A percentile compares a stretch with the other conserved stretches of the same genome.
Conservation (phyloP, 2,797 vertebrate species). For the Centroberyx gerrardi region DNA sequence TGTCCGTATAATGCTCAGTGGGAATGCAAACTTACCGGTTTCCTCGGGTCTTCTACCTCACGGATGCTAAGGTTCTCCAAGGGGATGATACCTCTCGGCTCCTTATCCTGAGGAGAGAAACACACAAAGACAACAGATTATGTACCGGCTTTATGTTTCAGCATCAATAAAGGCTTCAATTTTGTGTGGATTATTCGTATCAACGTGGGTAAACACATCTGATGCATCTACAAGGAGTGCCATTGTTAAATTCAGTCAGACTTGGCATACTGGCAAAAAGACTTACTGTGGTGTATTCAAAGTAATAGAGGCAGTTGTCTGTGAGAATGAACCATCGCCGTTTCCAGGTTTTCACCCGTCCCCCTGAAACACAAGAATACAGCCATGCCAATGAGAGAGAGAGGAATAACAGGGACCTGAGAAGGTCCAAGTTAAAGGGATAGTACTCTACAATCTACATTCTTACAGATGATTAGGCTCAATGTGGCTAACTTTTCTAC, state of each 20-base stretch:
- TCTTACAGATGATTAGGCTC: conserved; percentile 16
- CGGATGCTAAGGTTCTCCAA: conserved; percentile 96
- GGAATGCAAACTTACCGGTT: conserved; percentile 85
- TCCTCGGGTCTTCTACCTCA: conserved; percentile 95
- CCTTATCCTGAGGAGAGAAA: conserved; percentile 90
- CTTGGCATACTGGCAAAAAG: background rate
- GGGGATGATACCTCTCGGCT: conserved; percentile 94
- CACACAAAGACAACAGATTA: conserved; percentile 21
- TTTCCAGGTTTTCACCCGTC: conserved; percentile 99
- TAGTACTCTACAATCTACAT: conserved; percentile 24
- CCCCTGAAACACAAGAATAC: conserved; percentile 85
- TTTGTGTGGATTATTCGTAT: background rate
- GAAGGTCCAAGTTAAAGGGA: background rate
- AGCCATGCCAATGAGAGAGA: background rate
- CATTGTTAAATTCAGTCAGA: too few species aligned
- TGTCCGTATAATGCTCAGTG: background rate
- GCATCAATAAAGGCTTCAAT: background rate
- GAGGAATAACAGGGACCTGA: background rate
- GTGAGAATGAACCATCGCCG: conserved; percentile 99
- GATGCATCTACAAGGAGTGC: too few species aligned
- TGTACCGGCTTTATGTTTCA: background rate
- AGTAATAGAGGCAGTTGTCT: conserved; percentile 98
- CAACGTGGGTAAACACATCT: too few species aligned
- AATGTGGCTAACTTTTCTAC: conserved; percentile 11
- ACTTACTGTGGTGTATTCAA: conserved; percentile 97